Evolutionary conservation across 2,797 vertebrate species (phyloP).

Genomic region (Xerus rutilus): DNA sequence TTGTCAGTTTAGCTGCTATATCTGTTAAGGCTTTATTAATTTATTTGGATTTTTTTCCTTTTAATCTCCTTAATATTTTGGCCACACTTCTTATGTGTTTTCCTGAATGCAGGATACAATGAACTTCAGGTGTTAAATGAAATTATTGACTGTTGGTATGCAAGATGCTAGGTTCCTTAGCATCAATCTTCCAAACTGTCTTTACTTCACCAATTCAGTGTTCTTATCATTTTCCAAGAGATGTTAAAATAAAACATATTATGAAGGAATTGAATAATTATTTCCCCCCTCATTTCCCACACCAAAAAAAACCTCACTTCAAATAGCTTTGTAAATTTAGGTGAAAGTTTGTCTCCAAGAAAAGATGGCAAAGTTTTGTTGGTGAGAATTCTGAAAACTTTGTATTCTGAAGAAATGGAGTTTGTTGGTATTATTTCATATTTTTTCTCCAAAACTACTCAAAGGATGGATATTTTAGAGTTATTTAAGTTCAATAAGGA

Average conservation of each 20-base stretch:
- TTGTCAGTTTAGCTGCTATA: accelerated
- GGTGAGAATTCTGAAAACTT: neutral
- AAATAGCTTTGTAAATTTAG: neutral
- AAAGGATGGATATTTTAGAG: neutral
- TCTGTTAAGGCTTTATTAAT: neutral
- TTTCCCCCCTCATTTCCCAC: neutral
- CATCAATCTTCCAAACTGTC: neutral
- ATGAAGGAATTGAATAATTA: neutral
- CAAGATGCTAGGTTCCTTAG: neutral
- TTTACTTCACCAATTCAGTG: neutral
- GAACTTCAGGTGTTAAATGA: neutral
- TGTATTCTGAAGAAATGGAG: neutral
- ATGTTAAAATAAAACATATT: slow-evolving; percentile 39
- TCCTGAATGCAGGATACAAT: neutral
- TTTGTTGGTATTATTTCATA: neutral
- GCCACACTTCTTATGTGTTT: neutral
- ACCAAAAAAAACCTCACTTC: slow-evolving; percentile 48
- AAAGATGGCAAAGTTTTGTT: neutral
- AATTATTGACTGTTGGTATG: neutral
- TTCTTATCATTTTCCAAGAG: neutral
- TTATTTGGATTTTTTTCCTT: slow-evolving; percentile 3
- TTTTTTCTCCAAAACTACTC: neutral
- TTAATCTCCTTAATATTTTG: neutral
- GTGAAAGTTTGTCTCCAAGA: slow-evolving; percentile 2
- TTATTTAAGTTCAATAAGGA: slow-evolving; percentile 14